Evolutionary conservation across 2,113 vertebrate genomes (phyloP), one percentile per base, ranked within the genome.

Genomic region (Triplophysa tibetana): DNA sequence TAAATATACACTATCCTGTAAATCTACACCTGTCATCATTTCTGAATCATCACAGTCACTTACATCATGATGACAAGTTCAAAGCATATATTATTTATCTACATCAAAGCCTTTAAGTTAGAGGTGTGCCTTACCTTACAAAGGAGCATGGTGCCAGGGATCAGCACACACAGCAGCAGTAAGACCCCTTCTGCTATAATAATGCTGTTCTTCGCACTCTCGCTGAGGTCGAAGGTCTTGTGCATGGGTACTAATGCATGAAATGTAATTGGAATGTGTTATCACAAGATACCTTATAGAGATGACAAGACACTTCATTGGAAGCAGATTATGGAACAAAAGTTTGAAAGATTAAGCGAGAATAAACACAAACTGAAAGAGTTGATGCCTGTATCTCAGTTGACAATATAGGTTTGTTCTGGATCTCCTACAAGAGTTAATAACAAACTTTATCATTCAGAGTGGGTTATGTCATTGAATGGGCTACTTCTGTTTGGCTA

Each of bases 131-230:
- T 87, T 65, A 93, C 93, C 92, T 93, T 91, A 67, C 16, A 76
- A 75, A 94, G 84, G 48, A 92, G 82, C 13, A 33, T 12, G 52
- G 43, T 11, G 1, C 91, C 89, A 26, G 92, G 92, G 56, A 91
- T 0, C 13, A 93, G 2, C 70, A 92, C 86, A 68, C 83, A 88
- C 33, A 93, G 26, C 0, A 94, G 61, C 56, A 94, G 87, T 1
- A 93, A 29, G 60, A 93, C 13, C 10, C 90, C 93, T 79, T 94
- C 88, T 12, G 68, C 77, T 0, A 62, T 88, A 72, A 94, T 88
- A 86, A 94, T 90, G 29, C n/a, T 84, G 87, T 94, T 92, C 85
- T 94, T 94, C 69, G 81, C 81, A 17, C 3, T 77, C 79, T 94
- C 92, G 0, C 75, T 89, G 62, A 93, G 45, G 75, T 89, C 77